Conservation (phyloP, 2,797 vertebrate species). For the Eutrigla gurnardus region DNA sequence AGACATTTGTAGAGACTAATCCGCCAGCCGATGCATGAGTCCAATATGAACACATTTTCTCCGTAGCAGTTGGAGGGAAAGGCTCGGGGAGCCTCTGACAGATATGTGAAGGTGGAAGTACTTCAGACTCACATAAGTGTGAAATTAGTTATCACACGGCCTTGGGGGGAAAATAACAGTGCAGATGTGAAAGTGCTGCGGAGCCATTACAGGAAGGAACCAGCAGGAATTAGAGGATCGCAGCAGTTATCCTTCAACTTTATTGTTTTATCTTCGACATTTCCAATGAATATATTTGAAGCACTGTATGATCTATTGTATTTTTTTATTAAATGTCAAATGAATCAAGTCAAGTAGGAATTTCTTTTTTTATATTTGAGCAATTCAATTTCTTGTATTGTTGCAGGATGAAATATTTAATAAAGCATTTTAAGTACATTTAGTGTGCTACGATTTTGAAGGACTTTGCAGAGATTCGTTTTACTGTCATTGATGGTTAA, state of each 20-base stretch:
- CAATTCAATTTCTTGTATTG: not conserved
- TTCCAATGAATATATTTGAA: not conserved
- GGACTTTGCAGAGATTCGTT: not conserved
- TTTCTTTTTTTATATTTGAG: not conserved
- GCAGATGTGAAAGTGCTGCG: not conserved
- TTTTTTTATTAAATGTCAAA: not conserved
- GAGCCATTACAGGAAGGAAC: not conserved
- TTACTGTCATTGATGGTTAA: not conserved
- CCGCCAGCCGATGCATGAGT: too few species aligned
- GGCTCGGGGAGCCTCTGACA: not conserved
- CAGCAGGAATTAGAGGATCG: not conserved
- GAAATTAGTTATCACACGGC: not conserved
- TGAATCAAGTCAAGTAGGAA: not conserved
- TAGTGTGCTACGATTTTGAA: not conserved
- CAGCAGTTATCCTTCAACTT: not conserved
- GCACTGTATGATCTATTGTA: not conserved
- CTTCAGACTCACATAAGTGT: not conserved
- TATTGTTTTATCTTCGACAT: not conserved
- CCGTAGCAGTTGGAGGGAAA: too few species aligned
- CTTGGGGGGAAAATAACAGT: not conserved
- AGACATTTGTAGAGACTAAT: not conserved
- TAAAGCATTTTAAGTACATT: not conserved
- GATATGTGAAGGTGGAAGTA: not conserved
- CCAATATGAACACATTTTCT: not conserved
- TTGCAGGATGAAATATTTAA: not conserved